Evolutionary conservation across 2,797 vertebrate genomes (phyloP), one percentile per base, ranked within the genome.

Genomic region (Fringilla coelebs): DNA sequence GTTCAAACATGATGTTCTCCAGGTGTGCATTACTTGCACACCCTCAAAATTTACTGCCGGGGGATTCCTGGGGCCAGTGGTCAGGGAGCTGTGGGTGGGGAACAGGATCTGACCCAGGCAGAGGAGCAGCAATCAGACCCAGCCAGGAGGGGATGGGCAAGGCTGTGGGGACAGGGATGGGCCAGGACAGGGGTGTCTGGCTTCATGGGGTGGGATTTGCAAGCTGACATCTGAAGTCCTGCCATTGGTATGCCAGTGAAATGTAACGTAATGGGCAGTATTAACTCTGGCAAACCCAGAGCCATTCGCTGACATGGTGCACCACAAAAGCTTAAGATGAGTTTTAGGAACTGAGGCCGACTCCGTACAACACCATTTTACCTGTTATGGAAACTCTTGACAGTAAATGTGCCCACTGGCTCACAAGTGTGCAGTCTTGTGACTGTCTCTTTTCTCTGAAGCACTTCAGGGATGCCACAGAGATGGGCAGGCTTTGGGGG

Each of bases 21-120:
- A n/a, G 1, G 0, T 36, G 21, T 49, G 25, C 28, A 20, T 83
- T 68, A 51, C 10, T 49, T 34, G 6, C 0, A 3, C 8, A 8
- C 0, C 21, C 34, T 43, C 11, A 57, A 70, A 70, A 57, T 45
- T 63, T 76, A 7, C 31, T 65, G 6, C 20, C 6, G 7, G 31
- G 21, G 31, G 2, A 1, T 34, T 68, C 40, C 10, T 79, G 63
- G 17, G 20, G 15, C 18, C n/a, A 13, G 28, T 17, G 48, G 11
- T 29, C 14, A 4, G 3, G n/a, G 17, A 54, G 13, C 36, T 71
- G 28, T 40, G 25, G 15, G 13, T 63, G 31, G 31, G 31, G 8
- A 34, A 16, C 17, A 68, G 72, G 17, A 38, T 61, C 29, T 76
- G 34, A 48, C 11, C 13, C 3, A 2, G 18, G 29, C 45, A 72